phyloP scores from a whole-genome alignment of 2,113 vertebrate genomes.

The Aix galericulata region DNA sequence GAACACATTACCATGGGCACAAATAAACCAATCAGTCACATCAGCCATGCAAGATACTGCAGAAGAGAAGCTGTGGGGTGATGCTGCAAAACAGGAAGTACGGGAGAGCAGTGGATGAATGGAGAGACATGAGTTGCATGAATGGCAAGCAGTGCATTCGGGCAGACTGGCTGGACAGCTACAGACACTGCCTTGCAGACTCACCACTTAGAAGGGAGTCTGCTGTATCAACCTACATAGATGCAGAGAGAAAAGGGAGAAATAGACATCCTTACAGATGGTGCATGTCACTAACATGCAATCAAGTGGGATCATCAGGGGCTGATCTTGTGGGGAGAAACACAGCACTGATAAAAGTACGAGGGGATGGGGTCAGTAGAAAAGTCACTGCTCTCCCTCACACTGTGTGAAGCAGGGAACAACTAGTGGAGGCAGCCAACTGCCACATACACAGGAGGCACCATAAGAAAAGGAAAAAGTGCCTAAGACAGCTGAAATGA shows the following conservation, averaged over 20 bases:
- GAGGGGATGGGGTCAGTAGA: background rate
- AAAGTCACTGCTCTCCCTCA: background rate
- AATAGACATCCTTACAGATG: background rate
- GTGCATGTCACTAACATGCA: background rate
- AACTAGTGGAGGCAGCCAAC: background rate
- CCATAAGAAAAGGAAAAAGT: background rate
- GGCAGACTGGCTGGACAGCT: background rate
- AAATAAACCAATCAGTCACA: background rate
- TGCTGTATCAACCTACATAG: fast-evolving
- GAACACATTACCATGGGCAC: background rate
- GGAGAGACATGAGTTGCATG: background rate
- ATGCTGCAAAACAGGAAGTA: background rate
- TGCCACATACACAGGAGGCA: background rate
- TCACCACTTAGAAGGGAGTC: fast-evolving
- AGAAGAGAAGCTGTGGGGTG: background rate
- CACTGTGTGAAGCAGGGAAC: background rate
- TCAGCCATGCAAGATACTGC: background rate
- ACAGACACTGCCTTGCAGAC: background rate
- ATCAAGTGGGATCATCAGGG: background rate
- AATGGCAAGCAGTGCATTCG: background rate
- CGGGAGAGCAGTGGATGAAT: background rate
- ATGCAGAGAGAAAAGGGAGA: background rate
- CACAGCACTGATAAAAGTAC: background rate
- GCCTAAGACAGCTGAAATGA: background rate
- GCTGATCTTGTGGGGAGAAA: background rate